Base-by-base conservation (phyloP, 1,140 invertebrate species). In the Solenopsis invicta region DNA sequence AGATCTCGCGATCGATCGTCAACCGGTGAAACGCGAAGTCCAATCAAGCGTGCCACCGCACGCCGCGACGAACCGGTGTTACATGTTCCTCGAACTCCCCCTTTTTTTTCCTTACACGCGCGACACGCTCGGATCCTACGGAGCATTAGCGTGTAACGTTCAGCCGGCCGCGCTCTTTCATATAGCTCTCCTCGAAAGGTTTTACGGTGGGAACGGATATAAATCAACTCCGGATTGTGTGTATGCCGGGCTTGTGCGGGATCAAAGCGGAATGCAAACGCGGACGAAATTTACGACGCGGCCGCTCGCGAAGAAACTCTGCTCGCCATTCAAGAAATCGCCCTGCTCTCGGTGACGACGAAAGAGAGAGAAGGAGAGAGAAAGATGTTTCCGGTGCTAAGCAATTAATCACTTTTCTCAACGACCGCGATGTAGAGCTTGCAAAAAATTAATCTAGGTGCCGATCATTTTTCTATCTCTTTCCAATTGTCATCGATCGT, bases 41-140 rank as follows among this genome's bases (percentile, higher is more conserved):
- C 80, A 84, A 84, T 84, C 80, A 84, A 75, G 80, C 80, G 69
- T 75, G 80, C 80, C 69, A 50, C 69, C 13, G 80, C 80, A 5
- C 50, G 67, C 24, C 75, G 37, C 64, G 67, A 29, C 80, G 80
- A 75, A 84, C 80, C 80, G 80, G 80, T 84, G 80, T 84, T 84
- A 84, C 80, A 48, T 84, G 80, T 84, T 84, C 24, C 41, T 21
- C 54, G 52, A 61, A 41, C n/a, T 21, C 21, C 12, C 21, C 62
- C 48, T 56, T 16, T 48, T 48, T 69, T 69, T 24, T 74, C 74
- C 59, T 82, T 82, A 61, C 69, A 21, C 67, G 52, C 67, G 41
- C 67, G 80, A 74, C 54, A 74, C 52, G 52, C 67, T 74, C 37
- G 54, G 21, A 64, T 29, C 41, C 80, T 72, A 12, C 64, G 45